These are phyloP conservation scores for Calephelis nemesis DNA, from an alignment of 1,140 invertebrate genomes.

Conservation along the genomic window DNA sequence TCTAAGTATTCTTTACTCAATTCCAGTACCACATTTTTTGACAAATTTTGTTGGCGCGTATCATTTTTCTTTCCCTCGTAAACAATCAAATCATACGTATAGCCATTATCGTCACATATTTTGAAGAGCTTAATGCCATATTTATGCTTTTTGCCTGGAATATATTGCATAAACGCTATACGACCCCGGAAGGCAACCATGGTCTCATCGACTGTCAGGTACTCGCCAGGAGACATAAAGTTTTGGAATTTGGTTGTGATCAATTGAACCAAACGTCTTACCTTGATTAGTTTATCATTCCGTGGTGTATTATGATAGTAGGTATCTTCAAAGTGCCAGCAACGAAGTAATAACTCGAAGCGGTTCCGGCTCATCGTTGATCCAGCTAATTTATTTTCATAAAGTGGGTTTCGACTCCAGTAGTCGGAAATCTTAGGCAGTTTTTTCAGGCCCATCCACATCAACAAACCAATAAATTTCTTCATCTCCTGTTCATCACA, in stretches of 20 bases:
- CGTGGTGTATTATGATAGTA: neutral
- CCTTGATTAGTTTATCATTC: neutral
- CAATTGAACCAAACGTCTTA: conserved; percentile 10
- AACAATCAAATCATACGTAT: conserved; percentile 12
- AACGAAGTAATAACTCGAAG: neutral
- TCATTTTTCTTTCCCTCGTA: conserved; percentile 18
- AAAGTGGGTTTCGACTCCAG: neutral
- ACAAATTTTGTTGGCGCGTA: conserved; percentile 4
- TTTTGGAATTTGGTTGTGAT: conserved; percentile 3
- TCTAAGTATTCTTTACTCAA: neutral
- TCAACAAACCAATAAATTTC: neutral
- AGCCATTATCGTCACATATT: conserved; percentile 16
- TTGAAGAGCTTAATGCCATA: conserved; percentile 18
- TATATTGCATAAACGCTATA: conserved; percentile 15
- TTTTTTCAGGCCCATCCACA: no score
- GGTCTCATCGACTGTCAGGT: conserved; percentile 8
- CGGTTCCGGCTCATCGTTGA: neutral
- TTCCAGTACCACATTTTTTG: conserved; percentile 11
- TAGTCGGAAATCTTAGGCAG: neutral
- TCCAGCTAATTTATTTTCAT: neutral
- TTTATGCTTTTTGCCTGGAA: conserved; percentile 9
- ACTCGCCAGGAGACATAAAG: conserved; percentile 3
- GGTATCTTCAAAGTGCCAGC: neutral
- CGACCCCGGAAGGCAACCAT: conserved; percentile 13
- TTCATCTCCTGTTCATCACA: neutral